These are phyloP conservation scores for Perca flavescens DNA, from an alignment of 2,113 vertebrate species.

Conservation along the genomic window DNA sequence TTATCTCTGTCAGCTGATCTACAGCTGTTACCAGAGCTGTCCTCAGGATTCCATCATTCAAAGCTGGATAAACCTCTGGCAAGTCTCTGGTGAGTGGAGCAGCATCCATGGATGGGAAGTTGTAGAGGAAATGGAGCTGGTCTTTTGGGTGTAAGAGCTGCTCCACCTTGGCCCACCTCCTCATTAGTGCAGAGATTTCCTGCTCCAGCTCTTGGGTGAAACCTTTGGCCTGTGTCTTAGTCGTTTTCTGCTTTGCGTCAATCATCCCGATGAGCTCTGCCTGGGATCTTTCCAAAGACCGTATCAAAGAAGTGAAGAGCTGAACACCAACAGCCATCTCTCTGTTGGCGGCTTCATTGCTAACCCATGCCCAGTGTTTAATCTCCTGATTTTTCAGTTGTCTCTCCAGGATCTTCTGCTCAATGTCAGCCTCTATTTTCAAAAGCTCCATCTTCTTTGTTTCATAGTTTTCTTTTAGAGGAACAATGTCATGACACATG, in stretches of 20 bases:
- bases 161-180: neutral
- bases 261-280: neutral
- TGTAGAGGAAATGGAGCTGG: neutral
- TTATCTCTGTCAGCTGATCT: neutral
- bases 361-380: neutral
- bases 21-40: neutral
- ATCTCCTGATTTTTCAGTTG: neutral
- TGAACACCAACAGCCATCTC: neutral
- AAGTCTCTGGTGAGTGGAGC: neutral
- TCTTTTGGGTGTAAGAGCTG: neutral
- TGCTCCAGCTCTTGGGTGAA: neutral
- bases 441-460: neutral
- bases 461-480: neutral
- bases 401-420: neutral
- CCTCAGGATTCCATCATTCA: neutral
- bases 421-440: neutral
- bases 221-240: neutral
- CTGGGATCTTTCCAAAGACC: neutral
- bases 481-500: neutral
- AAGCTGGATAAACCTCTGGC: neutral
- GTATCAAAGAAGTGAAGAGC: neutral
- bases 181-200: neutral
- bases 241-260: neutral
- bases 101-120: neutral
- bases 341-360: neutral